phyloP scores from a whole-genome alignment of 2,113 vertebrate species.

The Pachypanchax playfairii region DNA sequence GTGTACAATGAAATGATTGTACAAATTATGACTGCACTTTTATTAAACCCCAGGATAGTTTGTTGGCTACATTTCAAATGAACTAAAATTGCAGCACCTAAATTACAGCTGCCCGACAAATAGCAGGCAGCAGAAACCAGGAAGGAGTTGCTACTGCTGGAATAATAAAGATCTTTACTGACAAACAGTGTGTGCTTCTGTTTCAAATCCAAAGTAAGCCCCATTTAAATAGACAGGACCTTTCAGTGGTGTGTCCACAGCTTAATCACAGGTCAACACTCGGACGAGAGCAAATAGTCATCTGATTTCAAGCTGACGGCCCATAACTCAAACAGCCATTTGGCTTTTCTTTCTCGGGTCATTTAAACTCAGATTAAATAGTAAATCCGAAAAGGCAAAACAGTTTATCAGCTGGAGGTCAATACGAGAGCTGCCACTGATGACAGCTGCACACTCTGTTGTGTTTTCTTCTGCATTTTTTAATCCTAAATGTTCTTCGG shows the following conservation, averaged over 20 bases:
- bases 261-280: conserved; percentile 44
- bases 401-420: too few relatives aligned
- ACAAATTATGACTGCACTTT: too few relatives aligned
- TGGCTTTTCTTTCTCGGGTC: conserved; percentile 3
- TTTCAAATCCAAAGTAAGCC: conserved; percentile 32
- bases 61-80: background rate
- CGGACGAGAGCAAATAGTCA: conserved; percentile 44
- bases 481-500: too few relatives aligned
- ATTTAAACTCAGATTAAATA: background rate
- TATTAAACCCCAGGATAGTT: too few relatives aligned
- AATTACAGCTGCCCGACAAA: background rate
- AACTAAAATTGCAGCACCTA: background rate
- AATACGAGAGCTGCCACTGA: too few relatives aligned
- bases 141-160: conserved; percentile 6
- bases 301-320: conserved; percentile 12
- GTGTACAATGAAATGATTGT: too few relatives aligned
- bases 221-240: conserved; percentile 17
- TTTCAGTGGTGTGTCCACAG: conserved; percentile 40
- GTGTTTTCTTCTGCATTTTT: too few relatives aligned
- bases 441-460: too few relatives aligned
- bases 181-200: conserved; percentile 42
- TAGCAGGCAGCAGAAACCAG: background rate
- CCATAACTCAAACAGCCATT: background rate
- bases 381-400: background rate
- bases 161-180: conserved; percentile 18